phyloP scores from a whole-genome alignment of 2,888 invertebrate species.

The Temnothorax ravouxi region DNA sequence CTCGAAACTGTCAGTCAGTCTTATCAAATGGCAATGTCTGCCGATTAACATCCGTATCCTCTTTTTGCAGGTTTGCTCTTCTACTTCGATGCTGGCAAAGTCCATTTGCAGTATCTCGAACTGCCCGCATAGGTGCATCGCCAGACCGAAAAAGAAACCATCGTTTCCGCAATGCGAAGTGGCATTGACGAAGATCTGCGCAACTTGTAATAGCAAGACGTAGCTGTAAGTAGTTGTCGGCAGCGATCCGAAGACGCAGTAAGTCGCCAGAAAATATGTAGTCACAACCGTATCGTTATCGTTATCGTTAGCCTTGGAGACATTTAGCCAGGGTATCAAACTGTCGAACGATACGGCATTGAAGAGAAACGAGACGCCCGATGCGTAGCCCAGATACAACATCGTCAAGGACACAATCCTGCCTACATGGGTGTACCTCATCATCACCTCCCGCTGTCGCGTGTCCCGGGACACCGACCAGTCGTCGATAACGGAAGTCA shows the following conservation, averaged over 20 bases:
- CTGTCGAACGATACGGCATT: constrained; percentile 51
- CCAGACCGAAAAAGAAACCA: constrained; percentile 79
- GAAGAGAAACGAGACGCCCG: constrained; percentile 62
- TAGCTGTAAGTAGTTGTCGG: constrained; percentile 20
- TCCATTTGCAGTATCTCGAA: constrained; percentile 77
- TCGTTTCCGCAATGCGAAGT: constrained; percentile 76
- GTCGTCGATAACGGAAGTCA: constrained; percentile 62
- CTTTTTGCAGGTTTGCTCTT: background rate
- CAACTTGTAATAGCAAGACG: constrained; percentile 56
- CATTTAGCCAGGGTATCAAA: constrained; percentile 33
- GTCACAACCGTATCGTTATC: background rate
- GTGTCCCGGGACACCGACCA: constrained; percentile 58
- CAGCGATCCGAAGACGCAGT: constrained; percentile 62
- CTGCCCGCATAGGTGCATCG: constrained; percentile 83
- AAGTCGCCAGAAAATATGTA: constrained; percentile 63
- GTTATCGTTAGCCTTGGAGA: background rate
- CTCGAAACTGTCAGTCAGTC: constrained; percentile 59
- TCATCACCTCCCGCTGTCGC: constrained; percentile 59
- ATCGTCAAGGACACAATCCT: constrained; percentile 63
- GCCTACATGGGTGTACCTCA: constrained; percentile 60
- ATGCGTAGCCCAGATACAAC: constrained; percentile 67
- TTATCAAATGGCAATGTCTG: constrained; percentile 61
- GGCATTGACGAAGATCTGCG: constrained; percentile 61
- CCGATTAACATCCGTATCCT: constrained; percentile 51
- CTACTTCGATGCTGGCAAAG: constrained; percentile 52